Evolutionary conservation across 1,140 invertebrate genomes (phyloP).

Genomic region (Drosophila jambulina): DNA sequence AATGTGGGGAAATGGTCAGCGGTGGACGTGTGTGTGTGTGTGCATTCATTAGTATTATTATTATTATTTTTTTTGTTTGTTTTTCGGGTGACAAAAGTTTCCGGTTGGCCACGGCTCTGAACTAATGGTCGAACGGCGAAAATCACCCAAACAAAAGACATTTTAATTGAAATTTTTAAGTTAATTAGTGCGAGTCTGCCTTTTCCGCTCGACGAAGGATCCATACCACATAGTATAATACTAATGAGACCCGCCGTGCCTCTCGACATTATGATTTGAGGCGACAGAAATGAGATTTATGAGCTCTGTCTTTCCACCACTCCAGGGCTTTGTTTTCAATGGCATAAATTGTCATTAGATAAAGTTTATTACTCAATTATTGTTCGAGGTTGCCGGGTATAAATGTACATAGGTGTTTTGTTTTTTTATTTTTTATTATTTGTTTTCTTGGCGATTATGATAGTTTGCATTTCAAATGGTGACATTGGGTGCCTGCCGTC

Average conservation of each 20-base stretch:
- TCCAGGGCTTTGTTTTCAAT: slow-evolving; percentile 65
- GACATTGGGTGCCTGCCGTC: slow-evolving; percentile 57
- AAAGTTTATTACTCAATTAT: slow-evolving; percentile 84
- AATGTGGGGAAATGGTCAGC: slow-evolving; percentile 22
- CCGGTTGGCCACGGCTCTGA: slow-evolving; percentile 77
- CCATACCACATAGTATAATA: background rate
- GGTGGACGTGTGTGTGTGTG: slow-evolving; percentile 26
- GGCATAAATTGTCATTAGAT: slow-evolving; percentile 81
- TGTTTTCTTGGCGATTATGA: slow-evolving; percentile 38
- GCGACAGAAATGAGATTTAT: slow-evolving; percentile 62
- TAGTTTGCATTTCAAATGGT: slow-evolving; percentile 61
- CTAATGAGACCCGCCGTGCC: slow-evolving; percentile 58
- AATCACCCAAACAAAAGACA: slow-evolving; percentile 81
- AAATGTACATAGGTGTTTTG: background rate
- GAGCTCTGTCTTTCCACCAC: slow-evolving; percentile 18
- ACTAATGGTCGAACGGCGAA: slow-evolving; percentile 63
- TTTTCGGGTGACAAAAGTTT: slow-evolving; percentile 80
- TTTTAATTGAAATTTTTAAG: slow-evolving; percentile 83
- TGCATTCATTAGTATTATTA: slow-evolving; percentile 72
- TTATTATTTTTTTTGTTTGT: slow-evolving; percentile 14
- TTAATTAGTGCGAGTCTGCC: slow-evolving; percentile 73
- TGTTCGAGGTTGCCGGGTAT: slow-evolving; percentile 73
- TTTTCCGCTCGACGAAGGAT: slow-evolving; percentile 59
- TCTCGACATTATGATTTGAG: slow-evolving; percentile 67
- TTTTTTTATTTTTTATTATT: background rate